Conservation (phyloP, 1,140 invertebrate species). For the Zaprionus taronus region DNA sequence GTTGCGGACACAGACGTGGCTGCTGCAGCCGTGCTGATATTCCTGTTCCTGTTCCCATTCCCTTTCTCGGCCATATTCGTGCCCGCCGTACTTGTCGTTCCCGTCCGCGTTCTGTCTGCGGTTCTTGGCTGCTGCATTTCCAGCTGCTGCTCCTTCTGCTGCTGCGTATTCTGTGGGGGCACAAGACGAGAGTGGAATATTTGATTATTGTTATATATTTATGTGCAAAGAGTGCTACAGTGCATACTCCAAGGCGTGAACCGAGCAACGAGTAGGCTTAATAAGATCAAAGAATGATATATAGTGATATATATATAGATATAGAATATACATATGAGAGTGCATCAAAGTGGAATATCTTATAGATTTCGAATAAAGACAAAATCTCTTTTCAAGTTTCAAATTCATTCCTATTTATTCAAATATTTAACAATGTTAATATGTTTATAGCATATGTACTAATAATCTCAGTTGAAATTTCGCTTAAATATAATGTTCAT, state of each 20-base stretch:
- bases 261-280: not conserved
- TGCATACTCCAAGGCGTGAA: not conserved
- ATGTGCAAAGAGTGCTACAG: slow-evolving; percentile 12
- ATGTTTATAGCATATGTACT: too few species aligned
- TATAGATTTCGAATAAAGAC: not conserved
- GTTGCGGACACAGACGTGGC: slow-evolving; percentile 21
- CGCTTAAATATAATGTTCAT: too few species aligned
- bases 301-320: too few species aligned
- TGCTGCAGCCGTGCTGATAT: slow-evolving; percentile 34
- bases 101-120: slow-evolving; percentile 45
- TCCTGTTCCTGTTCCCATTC: slow-evolving; percentile 18
- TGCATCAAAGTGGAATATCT: not conserved
- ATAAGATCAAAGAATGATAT: not conserved
- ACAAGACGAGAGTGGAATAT: slow-evolving; percentile 77
- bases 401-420: too few species aligned
- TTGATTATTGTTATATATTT: slow-evolving; percentile 69
- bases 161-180: slow-evolving; percentile 59
- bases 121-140: slow-evolving; percentile 46
- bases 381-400: too few species aligned
- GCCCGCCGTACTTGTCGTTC: slow-evolving; percentile 7
- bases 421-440: too few species aligned
- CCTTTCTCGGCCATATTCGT: not conserved
- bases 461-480: too few species aligned
- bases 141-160: slow-evolving; percentile 35
- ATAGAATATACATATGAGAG: not conserved